Evolutionary conservation across 2,888 invertebrate species (phyloP).

Genomic region (Pemphredon lugubris): DNA sequence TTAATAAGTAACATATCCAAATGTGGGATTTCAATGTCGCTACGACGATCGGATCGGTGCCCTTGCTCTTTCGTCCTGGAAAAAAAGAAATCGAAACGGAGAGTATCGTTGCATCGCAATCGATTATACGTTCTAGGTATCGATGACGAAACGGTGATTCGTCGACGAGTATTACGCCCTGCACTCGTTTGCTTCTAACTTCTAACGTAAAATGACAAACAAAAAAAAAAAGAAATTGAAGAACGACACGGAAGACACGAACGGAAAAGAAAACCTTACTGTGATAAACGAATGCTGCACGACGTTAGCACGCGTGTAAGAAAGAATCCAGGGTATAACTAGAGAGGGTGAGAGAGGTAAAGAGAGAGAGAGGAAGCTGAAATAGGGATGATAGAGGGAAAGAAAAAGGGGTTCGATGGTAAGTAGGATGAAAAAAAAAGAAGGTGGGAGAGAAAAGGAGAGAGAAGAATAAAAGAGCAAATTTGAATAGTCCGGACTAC

Average conservation of each 20-base stretch:
- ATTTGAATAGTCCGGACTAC: neutral
- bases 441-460: too few relatives aligned
- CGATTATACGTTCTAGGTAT: constrained; percentile 1
- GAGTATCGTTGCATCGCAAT: too few relatives aligned
- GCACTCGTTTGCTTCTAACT: constrained; percentile 4
- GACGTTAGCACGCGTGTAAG: constrained; percentile 17
- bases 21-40: too few relatives aligned
- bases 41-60: too few relatives aligned
- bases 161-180: constrained; percentile 2
- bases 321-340: constrained; percentile 40
- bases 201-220: neutral
- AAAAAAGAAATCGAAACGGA: neutral
- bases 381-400: neutral
- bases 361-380: constrained; percentile 1
- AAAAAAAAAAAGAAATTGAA: neutral
- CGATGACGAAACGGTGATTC: neutral
- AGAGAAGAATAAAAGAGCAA: neutral
- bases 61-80: too few relatives aligned
- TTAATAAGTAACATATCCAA: neutral
- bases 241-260: neutral
- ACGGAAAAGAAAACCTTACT: constrained; percentile 41
- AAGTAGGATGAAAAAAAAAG: neutral
- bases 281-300: constrained; percentile 46
- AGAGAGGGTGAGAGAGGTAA: constrained; percentile 5
- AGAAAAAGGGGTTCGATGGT: constrained; percentile 1